A percentile compares a stretch with the other conserved stretches of the same genome.
These are phyloP conservation scores for Zosterops pallidus DNA, from an alignment of 2,113 vertebrate species.

Conservation along the genomic window DNA sequence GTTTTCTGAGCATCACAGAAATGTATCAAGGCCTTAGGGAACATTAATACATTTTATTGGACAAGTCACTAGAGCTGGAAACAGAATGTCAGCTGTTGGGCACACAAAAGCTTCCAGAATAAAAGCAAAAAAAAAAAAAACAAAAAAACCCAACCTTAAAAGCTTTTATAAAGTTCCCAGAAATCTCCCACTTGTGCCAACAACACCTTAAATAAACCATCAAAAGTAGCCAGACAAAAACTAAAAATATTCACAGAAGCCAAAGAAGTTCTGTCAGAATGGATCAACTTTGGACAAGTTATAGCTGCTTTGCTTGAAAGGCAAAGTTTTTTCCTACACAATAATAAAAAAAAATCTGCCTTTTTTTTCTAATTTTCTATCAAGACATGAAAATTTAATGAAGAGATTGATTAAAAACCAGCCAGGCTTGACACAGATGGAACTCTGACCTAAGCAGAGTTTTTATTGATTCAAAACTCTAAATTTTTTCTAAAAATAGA, in stretches of 20 bases:
- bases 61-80: neutral
- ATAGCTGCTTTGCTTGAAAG: neutral
- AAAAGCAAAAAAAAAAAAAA: neutral
- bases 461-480: neutral
- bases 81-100: constrained; percentile 8
- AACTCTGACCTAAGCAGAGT: neutral
- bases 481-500: neutral
- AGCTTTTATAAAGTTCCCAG: constrained; percentile 11
- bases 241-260: neutral
- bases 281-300: neutral
- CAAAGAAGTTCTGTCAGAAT: neutral
- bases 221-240: neutral
- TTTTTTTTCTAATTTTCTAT: neutral
- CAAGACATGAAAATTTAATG: neutral
- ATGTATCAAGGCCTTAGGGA: neutral
- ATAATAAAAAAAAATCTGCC: neutral
- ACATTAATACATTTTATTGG: constrained; percentile 45
- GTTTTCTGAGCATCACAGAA: constrained; percentile 27
- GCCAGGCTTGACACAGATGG: neutral
- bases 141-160: neutral
- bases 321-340: neutral
- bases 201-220: constrained; percentile 36
- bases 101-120: neutral
- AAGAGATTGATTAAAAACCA: neutral
- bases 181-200: neutral